Evolutionary conservation across 2,797 vertebrate genomes (phyloP).

Genomic region (Enteromius fasciolatus): DNA sequence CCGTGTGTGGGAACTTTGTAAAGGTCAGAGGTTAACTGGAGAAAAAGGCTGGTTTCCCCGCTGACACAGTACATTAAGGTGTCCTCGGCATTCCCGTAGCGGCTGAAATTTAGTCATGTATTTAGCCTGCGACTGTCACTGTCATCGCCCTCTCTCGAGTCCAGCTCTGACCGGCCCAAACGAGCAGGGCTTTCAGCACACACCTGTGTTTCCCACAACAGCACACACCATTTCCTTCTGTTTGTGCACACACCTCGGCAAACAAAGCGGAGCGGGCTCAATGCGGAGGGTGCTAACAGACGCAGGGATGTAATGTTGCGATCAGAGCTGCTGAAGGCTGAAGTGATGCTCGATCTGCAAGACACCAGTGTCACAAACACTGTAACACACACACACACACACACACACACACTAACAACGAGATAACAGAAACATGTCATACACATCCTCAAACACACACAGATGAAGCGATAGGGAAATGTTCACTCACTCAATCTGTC

Average conservation of each 20-base stretch:
- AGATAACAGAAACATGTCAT: slow-evolving; percentile 38
- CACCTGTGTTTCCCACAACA: slow-evolving; percentile 75
- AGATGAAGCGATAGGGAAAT: slow-evolving; percentile 32
- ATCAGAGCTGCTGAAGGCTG: slow-evolving; percentile 41
- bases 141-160: slow-evolving; percentile 84
- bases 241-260: slow-evolving; percentile 64
- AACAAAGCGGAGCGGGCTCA: slow-evolving; percentile 56
- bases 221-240: slow-evolving; percentile 67
- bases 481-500: slow-evolving; percentile 30
- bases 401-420: slow-evolving; percentile 33
- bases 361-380: slow-evolving; percentile 42
- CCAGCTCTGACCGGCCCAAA: slow-evolving; percentile 67
- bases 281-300: slow-evolving; percentile 50
- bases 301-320: slow-evolving; percentile 45
- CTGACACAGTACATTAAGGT: slow-evolving; percentile 61
- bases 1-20: slow-evolving; percentile 63
- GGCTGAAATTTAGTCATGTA: slow-evolving; percentile 73
- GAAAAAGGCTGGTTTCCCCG: slow-evolving; percentile 64
- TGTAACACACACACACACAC: slow-evolving; percentile 28
- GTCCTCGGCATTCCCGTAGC: slow-evolving; percentile 41
- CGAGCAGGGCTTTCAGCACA: slow-evolving; percentile 73
- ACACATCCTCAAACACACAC: slow-evolving; percentile 16
- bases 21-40: slow-evolving; percentile 67
- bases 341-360: slow-evolving; percentile 42
- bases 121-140: slow-evolving; percentile 67